Evolutionary conservation across 2,888 invertebrate species (phyloP).

Genomic region (Patella depressa): DNA sequence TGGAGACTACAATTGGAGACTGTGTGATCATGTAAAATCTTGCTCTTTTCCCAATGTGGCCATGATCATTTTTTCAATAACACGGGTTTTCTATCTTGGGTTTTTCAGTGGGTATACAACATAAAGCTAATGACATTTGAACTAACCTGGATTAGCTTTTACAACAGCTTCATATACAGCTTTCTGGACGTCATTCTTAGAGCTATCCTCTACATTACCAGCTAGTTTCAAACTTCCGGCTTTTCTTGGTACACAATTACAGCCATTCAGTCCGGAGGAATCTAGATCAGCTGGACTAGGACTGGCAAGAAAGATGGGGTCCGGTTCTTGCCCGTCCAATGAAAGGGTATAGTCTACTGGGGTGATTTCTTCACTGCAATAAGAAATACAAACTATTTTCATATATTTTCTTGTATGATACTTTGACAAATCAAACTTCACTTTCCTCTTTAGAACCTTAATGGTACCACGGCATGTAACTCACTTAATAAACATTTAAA

Average conservation of each 20-base stretch:
- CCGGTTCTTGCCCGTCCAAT: neutral
- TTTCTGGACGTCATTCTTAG: neutral
- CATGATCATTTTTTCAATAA: too few relatives aligned
- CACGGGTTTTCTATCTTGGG: too few relatives aligned
- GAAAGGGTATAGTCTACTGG: slow-evolving; percentile 1
- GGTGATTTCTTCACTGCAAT: neutral
- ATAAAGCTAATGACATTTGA: too few relatives aligned
- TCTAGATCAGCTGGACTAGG: neutral
- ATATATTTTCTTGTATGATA: too few relatives aligned
- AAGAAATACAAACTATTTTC: neutral
- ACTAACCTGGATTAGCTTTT: neutral
- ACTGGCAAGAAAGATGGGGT: neutral
- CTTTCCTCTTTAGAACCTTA: too few relatives aligned
- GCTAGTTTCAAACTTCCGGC: neutral
- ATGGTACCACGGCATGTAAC: too few relatives aligned
- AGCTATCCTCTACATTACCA: neutral
- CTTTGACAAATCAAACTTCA: too few relatives aligned
- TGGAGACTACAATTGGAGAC: neutral
- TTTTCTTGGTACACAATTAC: slow-evolving; percentile 1
- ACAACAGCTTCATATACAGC: slow-evolving; percentile 5
- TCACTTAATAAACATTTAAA: too few relatives aligned
- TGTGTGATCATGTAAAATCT: too few relatives aligned
- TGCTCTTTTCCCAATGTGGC: too few relatives aligned
- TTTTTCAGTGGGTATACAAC: too few relatives aligned
- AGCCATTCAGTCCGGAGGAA: neutral